A percentile compares a stretch with the other conserved stretches of the same genome.
phyloP scores from a whole-genome alignment of 2,888 invertebrate species.

The Leptura quadrifasciata region DNA sequence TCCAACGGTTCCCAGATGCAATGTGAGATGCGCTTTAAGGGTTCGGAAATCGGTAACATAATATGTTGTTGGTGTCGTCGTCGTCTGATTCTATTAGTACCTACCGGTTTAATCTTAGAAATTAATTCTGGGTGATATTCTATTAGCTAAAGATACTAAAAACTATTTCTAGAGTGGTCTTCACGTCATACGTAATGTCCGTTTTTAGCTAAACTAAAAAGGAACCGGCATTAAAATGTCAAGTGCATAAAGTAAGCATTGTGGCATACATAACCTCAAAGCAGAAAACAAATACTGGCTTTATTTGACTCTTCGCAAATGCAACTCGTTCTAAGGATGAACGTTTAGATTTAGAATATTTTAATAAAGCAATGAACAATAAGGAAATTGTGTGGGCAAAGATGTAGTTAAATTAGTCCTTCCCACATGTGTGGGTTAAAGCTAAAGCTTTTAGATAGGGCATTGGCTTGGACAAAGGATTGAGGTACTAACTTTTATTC shows the following conservation, averaged over 20 bases:
- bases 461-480: slow-evolving; percentile 32
- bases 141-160: slow-evolving; percentile 22
- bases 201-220: slow-evolving; percentile 26
- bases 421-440: slow-evolving; percentile 39
- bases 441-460: slow-evolving; percentile 26
- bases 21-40: not conserved
- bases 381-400: slow-evolving; percentile 35
- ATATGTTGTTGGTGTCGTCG: slow-evolving; percentile 1
- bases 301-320: slow-evolving; percentile 10
- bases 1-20: not conserved
- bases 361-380: slow-evolving; percentile 21
- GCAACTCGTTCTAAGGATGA: not conserved
- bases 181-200: not conserved
- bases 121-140: slow-evolving; percentile 22
- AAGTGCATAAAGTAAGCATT: slow-evolving; percentile 54
- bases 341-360: slow-evolving; percentile 14
- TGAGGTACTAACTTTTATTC: slow-evolving; percentile 51
- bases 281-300: slow-evolving; percentile 13
- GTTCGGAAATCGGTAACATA: not conserved
- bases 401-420: slow-evolving; percentile 34
- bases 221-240: slow-evolving; percentile 49
- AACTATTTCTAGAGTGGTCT: slow-evolving; percentile 34
- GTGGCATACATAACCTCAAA: slow-evolving; percentile 51
- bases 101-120: slow-evolving; percentile 17
- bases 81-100: not conserved